Evolutionary conservation across 2,797 vertebrate species (phyloP).

Genomic region (Coendou prehensilis): DNA sequence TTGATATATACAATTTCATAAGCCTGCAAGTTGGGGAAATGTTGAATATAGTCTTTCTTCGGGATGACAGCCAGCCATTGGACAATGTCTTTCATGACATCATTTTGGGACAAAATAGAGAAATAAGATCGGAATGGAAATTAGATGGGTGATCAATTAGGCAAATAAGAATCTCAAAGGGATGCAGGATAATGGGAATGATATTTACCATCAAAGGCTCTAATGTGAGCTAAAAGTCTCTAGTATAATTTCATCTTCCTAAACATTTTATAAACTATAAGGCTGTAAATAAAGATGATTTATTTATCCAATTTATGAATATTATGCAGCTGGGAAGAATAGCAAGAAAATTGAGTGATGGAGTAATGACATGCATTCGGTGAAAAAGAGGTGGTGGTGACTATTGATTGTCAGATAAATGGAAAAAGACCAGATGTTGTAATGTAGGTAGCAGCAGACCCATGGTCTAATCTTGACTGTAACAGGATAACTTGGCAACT

Average conservation of each 20-base stretch:
- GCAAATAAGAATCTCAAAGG: neutral
- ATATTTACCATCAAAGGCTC: neutral
- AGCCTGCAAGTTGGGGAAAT: neutral
- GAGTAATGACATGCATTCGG: neutral
- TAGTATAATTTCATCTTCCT: neutral
- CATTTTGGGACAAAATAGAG: neutral
- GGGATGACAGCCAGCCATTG: neutral
- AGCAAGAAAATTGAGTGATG: neutral
- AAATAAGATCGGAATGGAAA: conserved; percentile 18
- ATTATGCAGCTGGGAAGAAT: neutral
- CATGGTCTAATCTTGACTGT: neutral
- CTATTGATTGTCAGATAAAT: neutral
- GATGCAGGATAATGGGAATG: neutral
- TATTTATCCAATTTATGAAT: neutral
- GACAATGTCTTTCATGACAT: neutral
- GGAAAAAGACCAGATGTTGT: neutral
- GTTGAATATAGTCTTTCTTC: neutral
- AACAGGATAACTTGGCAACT: neutral
- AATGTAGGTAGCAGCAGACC: neutral
- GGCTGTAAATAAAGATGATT: conserved; percentile 9
- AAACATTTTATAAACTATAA: neutral
- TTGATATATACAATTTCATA: neutral
- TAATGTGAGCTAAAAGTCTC: neutral
- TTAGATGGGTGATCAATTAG: neutral
- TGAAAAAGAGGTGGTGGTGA: neutral